Evolutionary conservation across 2,888 invertebrate species (phyloP).

Genomic region (Odiellus spinosus): DNA sequence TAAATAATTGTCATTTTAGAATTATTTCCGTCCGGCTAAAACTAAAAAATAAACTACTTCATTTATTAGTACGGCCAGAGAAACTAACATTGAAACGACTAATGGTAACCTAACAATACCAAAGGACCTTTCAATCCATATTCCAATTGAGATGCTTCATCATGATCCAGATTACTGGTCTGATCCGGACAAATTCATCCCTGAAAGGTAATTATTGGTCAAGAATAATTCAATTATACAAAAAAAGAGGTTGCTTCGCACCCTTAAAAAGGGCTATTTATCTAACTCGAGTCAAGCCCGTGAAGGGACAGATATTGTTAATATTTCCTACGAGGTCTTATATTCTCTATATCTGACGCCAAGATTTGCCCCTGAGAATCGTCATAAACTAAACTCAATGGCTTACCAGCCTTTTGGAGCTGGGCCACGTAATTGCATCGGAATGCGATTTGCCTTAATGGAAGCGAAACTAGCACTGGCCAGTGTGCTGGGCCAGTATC

Average conservation of each 20-base stretch:
- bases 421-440: conserved; percentile 8
- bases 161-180: conserved; percentile 3
- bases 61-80: background rate
- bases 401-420: conserved; percentile 7
- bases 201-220: background rate
- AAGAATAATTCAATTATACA: too few species aligned
- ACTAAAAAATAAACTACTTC: too few species aligned
- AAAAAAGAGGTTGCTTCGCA: too few species aligned
- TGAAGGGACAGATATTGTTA: too few species aligned
- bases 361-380: conserved; percentile 6
- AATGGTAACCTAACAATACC: background rate
- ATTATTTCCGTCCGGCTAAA: too few species aligned
- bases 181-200: conserved; percentile 2
- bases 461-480: background rate
- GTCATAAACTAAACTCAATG: background rate
- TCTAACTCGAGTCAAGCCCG: too few species aligned
- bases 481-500: background rate
- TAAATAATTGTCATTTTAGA: too few species aligned
- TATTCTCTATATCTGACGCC: too few species aligned
- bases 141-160: conserved; percentile 3
- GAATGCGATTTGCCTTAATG: conserved; percentile 5
- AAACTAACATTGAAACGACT: background rate
- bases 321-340: too few species aligned
- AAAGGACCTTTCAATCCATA: background rate
- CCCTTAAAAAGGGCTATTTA: too few species aligned